Evolutionary conservation across 2,888 invertebrate genomes (phyloP).

Genomic region (Ophioninae sp.): DNA sequence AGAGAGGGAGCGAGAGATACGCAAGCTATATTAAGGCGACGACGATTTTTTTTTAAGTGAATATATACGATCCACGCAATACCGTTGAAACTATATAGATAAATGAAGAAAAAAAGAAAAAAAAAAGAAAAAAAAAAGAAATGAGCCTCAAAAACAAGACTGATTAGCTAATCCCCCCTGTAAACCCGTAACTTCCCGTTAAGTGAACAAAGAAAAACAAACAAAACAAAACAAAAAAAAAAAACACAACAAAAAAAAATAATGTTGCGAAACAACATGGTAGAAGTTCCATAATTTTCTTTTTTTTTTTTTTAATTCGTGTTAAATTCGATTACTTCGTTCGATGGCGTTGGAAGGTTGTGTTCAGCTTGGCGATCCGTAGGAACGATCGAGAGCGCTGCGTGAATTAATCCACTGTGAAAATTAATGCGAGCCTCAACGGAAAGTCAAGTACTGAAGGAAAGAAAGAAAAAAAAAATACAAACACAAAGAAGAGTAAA

Average conservation of each 20-base stretch:
- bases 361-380: constrained; percentile 40
- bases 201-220: constrained; percentile 71
- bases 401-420: neutral
- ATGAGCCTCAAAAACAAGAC: constrained; percentile 81
- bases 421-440: neutral
- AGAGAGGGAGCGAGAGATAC: no score
- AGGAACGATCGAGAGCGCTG: constrained; percentile 11
- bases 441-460: constrained; percentile 25
- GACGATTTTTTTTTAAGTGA: constrained; percentile 55
- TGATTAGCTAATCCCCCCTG: constrained; percentile 80
- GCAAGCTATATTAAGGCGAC: constrained; percentile 49
- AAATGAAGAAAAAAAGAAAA: constrained; percentile 66
- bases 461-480: constrained; percentile 7
- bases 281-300: constrained; percentile 76
- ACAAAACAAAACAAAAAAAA: no score
- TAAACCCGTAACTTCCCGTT: constrained; percentile 78
- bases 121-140: no score
- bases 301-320: constrained; percentile 59
- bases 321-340: constrained; percentile 59
- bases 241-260: no score
- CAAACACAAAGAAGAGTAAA: no score
- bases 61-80: constrained; percentile 75
- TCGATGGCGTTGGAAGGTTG: constrained; percentile 16
- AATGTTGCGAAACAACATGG: constrained; percentile 70
- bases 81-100: constrained; percentile 78